Evolutionary conservation across 2,888 invertebrate genomes (phyloP).

Genomic region (Epinotia nisella): DNA sequence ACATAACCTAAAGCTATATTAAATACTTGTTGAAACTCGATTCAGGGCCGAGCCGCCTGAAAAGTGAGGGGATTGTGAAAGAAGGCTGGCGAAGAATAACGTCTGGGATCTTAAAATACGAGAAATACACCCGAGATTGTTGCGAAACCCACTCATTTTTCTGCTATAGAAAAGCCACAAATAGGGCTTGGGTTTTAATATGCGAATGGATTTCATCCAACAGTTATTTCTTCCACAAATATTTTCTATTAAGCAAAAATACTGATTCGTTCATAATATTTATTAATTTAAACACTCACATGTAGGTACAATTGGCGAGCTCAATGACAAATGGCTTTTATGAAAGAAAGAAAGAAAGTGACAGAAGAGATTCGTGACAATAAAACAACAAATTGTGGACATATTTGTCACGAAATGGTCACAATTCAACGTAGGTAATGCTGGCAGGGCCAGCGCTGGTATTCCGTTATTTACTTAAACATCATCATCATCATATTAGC

Average conservation of each 20-base stretch:
- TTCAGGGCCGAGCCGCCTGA: slow-evolving; percentile 26
- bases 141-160: slow-evolving; percentile 3
- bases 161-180: not conserved
- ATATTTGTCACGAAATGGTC: no score
- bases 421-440: no score
- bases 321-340: no score
- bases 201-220: not conserved
- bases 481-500: no score
- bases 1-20: slow-evolving; percentile 15
- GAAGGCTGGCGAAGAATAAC: slow-evolving; percentile 24
- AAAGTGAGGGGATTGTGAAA: slow-evolving; percentile 24
- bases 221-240: not conserved
- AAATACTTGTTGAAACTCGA: slow-evolving; percentile 29
- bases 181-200: not conserved
- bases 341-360: no score
- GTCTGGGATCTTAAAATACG: slow-evolving; percentile 1
- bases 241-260: not conserved
- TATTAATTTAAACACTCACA: no score
- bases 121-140: not conserved
- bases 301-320: no score
- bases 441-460: no score
- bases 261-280: not conserved
- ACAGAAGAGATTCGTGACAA: no score
- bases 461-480: no score
- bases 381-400: no score